Evolutionary conservation across 2,797 vertebrate genomes (phyloP).

Genomic region (Sarcoramphus papa): DNA sequence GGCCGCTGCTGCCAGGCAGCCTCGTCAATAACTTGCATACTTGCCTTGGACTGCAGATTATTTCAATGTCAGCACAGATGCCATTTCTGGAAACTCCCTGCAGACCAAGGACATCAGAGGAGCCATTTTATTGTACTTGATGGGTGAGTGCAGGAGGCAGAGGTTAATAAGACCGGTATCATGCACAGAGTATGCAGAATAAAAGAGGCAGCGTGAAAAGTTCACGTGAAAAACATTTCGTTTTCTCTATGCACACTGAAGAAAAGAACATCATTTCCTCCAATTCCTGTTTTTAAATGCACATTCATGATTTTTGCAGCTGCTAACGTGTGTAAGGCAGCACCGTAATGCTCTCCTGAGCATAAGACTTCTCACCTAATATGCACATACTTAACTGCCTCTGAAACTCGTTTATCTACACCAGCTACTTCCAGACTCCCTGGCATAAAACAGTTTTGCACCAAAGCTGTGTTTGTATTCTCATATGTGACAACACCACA

Average conservation of each 20-base stretch:
- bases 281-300: background rate
- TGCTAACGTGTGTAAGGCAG: background rate
- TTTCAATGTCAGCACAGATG: conserved; percentile 57
- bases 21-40: conserved; percentile 11
- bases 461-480: conserved; percentile 55
- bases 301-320: background rate
- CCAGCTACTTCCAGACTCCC: conserved; percentile 29
- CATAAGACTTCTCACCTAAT: conserved; percentile 39
- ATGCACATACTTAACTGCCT: background rate
- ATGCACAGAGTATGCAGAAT: background rate
- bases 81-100: conserved; percentile 56
- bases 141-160: conserved; percentile 38
- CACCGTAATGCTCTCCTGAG: background rate
- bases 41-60: conserved; percentile 41
- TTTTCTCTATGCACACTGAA: background rate
- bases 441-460: conserved; percentile 45
- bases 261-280: background rate
- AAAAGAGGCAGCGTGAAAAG: background rate
- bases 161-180: conserved; percentile 23
- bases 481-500: conserved; percentile 39
- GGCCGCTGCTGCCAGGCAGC: background rate
- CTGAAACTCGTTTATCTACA: conserved; percentile 30
- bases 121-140: conserved; percentile 46
- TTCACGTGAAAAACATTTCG: background rate
- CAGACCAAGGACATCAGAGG: conserved; percentile 52